Percentiles rank a stretch among this genome's conserved stretches.
Evolutionary conservation across 2,888 invertebrate genomes (phyloP).

Genomic region (Epinotia demarniana): DNA sequence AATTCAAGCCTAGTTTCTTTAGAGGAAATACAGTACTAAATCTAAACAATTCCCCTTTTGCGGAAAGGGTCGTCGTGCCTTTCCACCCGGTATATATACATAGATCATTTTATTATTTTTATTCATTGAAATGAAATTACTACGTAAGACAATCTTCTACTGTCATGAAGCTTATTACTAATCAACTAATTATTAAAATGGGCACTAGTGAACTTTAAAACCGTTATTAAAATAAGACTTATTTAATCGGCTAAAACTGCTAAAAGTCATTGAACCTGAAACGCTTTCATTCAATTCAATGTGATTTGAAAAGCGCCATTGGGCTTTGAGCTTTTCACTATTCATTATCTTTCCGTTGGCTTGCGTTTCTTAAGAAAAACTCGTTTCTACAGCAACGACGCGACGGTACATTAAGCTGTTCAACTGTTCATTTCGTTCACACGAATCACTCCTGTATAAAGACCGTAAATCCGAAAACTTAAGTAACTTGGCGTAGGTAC

Average conservation of each 20-base stretch:
- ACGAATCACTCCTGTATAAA: conserved; percentile 10
- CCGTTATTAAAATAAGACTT: neutral
- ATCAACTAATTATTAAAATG: neutral
- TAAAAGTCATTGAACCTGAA: conserved; percentile 3
- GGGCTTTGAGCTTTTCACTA: conserved; percentile 55
- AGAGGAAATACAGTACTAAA: too few relatives aligned
- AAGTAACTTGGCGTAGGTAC: neutral
- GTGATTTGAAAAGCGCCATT: conserved; percentile 48
- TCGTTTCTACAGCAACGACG: conserved; percentile 35
- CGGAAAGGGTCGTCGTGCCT: too few relatives aligned
- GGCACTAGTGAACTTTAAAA: neutral
- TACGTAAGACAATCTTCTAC: too few relatives aligned
- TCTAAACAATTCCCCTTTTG: too few relatives aligned
- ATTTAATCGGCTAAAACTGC: neutral
- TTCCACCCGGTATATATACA: too few relatives aligned
- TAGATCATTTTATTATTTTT: too few relatives aligned
- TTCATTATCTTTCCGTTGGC: conserved; percentile 56
- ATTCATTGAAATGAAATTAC: too few relatives aligned
- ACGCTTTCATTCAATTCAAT: conserved; percentile 40
- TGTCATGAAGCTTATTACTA: too few relatives aligned
- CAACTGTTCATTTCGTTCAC: conserved; percentile 27
- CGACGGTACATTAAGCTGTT: conserved; percentile 39
- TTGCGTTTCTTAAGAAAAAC: conserved; percentile 52
- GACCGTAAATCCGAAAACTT: neutral
- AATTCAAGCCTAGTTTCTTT: too few relatives aligned